Evolutionary conservation across 2,888 invertebrate genomes (phyloP).

Genomic region (Meteorus cinctellus): DNA sequence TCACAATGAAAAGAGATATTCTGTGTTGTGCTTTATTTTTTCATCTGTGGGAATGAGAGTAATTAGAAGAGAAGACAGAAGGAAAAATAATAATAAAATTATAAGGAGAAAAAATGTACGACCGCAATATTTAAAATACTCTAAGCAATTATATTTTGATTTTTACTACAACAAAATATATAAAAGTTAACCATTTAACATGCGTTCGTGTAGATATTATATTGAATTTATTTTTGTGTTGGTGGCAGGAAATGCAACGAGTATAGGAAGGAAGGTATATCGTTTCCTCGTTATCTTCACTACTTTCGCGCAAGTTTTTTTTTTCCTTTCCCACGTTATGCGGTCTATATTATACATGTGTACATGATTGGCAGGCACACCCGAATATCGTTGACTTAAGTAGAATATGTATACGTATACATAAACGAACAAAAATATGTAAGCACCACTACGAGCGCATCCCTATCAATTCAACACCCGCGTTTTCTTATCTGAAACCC

Average conservation of each 20-base stretch:
- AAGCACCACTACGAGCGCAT: constrained; percentile 31
- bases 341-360: constrained; percentile 44
- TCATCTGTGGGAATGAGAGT: constrained; percentile 44
- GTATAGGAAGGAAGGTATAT: constrained; percentile 48
- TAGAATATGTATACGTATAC: background rate
- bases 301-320: constrained; percentile 47
- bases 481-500: constrained; percentile 51
- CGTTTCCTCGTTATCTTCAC: constrained; percentile 52
- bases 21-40: background rate
- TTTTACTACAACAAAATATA: background rate
- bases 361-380: constrained; percentile 40
- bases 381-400: constrained; percentile 4
- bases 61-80: constrained; percentile 37
- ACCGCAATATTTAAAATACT: background rate
- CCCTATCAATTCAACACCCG: constrained; percentile 55
- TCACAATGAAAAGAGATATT: background rate
- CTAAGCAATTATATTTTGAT: background rate
- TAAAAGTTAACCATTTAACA: background rate
- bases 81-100: background rate
- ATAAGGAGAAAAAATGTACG: background rate
- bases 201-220: no score
- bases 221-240: background rate
- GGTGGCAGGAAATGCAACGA: constrained; percentile 27
- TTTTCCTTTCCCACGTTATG: constrained; percentile 50
- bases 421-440: background rate